These are phyloP conservation scores for Odobenus rosmarus DNA, from an alignment of 2,113 vertebrate genomes.

Conservation along the genomic window DNA sequence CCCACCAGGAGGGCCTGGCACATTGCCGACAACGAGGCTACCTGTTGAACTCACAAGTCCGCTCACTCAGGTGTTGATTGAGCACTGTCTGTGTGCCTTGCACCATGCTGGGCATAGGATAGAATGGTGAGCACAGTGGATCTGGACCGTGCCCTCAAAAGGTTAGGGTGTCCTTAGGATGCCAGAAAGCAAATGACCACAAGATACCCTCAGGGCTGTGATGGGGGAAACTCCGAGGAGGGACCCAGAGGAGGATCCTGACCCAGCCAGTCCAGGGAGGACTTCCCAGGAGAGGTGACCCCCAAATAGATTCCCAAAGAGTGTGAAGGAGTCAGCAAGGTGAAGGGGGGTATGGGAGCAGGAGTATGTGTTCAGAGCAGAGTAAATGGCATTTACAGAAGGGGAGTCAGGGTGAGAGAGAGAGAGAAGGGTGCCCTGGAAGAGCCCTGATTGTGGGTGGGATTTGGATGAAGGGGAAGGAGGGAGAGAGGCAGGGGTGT, in stretches of 20 bases:
- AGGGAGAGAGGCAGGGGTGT: not conserved
- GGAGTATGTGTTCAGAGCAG: not conserved
- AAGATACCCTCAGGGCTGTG: not conserved
- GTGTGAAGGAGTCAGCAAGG: not conserved
- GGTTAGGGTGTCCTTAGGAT: not conserved
- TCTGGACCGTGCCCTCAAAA: not conserved
- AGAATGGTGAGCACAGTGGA: not conserved
- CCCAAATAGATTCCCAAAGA: not conserved
- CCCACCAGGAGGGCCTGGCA: not conserved
- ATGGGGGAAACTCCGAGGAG: not conserved
- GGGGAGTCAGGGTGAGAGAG: not conserved
- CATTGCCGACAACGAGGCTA: rapidly evolving
- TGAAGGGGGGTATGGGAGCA: not conserved
- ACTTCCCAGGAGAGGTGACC: not conserved
- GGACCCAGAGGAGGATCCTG: not conserved
- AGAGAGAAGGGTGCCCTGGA: not conserved
- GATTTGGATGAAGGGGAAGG: not conserved
- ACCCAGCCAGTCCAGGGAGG: not conserved
- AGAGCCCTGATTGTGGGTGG: not conserved
- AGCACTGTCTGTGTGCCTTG: not conserved
- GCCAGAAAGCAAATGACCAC: not conserved
- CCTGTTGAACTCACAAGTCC: not conserved
- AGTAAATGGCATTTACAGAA: not conserved
- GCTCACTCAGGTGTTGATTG: not conserved
- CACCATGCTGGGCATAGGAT: not conserved